Conservation (phyloP, 2,113 vertebrate genomes). For the human (Homo sapiens) region GRCh38 chrX:143589501-143590000, state of each 20-base stretch:
- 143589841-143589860: neutral
- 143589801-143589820: neutral
- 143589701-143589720: neutral
- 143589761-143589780: neutral
- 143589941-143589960: neutral
- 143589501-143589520: constrained; percentile 9
- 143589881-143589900: constrained; percentile 9
- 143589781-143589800: constrained; percentile 21
- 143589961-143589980: neutral
- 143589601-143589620: neutral
- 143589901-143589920: neutral
- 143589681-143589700: neutral
- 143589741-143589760: neutral
- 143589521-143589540: neutral
- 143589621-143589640: neutral
- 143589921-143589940: neutral
- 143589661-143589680: neutral
- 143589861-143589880: constrained; percentile 12
- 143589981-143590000: neutral
- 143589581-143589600: neutral
- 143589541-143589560: neutral
- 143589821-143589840: neutral
- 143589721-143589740: neutral
- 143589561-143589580: neutral
- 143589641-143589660: neutral